Evolutionary conservation across 2,797 vertebrate genomes (phyloP), one percentile per base, ranked within the genome.

Genomic region (Erithacus rubecula): DNA sequence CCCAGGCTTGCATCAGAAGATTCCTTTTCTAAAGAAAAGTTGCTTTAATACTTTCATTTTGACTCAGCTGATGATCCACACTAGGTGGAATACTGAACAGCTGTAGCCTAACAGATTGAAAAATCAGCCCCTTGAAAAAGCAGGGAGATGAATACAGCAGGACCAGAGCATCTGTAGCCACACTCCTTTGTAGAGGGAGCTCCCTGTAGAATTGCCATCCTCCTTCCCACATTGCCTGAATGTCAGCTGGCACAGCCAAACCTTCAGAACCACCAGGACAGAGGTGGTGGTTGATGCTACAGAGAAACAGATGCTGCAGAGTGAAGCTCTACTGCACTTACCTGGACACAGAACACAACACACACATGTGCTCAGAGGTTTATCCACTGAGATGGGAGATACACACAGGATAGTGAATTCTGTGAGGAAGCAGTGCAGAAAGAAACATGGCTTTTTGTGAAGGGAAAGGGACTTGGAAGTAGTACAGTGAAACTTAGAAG

Each of bases 331-430:
- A 1, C 4, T 53, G 22, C 63, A 51, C 58, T 47, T 68, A 70
- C 37, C 56, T 55, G 69, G 39, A 51, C 37, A 27, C 43, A 63
- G 72, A 39, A 23, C 2, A 53, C 59, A 78, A 68, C n/a, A 46
- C n/a, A 51, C 60, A 44, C 34, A 12, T 2, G 23, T 0, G 5
- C 63, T 72, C 34, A 44, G 68, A 53, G 43, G 36, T 53, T 34
- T 18, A 44, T 21, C 55, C 2, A 1, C 23, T 63, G 47, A 52
- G 20, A 27, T 30, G 21, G 62, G 22, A 87, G 39, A 29, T 10
- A 36, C 0, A 20, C 0, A 0, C 10, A 51, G 53, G 44, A 44
- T 0, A n/a, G 44, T 5, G 34, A 41, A 27, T 41, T 46, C 63
- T 36, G 65, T 1, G 9, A 83, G 46, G 56, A 67, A 60, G 34